Conservation (phyloP, 2,113 vertebrate species). For the Melanerpes aurifrons region DNA sequence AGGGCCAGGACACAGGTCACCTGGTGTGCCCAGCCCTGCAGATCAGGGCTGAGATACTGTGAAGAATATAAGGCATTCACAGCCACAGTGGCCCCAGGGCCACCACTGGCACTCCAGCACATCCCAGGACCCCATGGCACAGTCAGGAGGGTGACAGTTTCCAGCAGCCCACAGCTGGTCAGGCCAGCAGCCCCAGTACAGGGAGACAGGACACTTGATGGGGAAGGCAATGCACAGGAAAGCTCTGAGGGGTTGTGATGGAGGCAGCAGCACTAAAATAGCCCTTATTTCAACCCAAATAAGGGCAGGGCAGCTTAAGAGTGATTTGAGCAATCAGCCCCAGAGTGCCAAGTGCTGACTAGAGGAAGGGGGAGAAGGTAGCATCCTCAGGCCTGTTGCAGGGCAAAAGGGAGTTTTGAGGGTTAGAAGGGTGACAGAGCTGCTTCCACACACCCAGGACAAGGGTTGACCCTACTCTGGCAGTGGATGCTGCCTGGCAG, state of each 20-base stretch:
- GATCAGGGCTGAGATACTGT: neutral
- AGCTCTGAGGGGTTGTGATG: neutral
- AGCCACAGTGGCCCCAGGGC: no score
- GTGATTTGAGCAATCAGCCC: neutral
- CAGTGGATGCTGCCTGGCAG: neutral
- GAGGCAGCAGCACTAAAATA: constrained; percentile 29
- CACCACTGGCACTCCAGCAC: neutral
- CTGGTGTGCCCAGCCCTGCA: neutral
- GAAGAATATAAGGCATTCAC: neutral
- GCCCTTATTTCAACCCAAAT: constrained; percentile 52
- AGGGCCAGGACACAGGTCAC: constrained; percentile 25
- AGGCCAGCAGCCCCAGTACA: neutral
- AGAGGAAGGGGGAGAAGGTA: neutral
- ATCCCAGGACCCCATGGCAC: accelerated
- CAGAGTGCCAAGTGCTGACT: neutral
- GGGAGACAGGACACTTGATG: neutral
- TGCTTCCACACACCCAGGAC: neutral
- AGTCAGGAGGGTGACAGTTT: neutral
- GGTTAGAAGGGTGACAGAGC: neutral
- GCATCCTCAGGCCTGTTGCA: neutral
- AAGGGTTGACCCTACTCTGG: neutral
- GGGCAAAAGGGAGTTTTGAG: neutral
- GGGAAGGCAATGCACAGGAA: neutral
- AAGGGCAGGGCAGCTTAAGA: neutral
- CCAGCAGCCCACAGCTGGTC: neutral